phyloP scores from a whole-genome alignment of 2,888 invertebrate genomes.

The Brenthis ino region DNA sequence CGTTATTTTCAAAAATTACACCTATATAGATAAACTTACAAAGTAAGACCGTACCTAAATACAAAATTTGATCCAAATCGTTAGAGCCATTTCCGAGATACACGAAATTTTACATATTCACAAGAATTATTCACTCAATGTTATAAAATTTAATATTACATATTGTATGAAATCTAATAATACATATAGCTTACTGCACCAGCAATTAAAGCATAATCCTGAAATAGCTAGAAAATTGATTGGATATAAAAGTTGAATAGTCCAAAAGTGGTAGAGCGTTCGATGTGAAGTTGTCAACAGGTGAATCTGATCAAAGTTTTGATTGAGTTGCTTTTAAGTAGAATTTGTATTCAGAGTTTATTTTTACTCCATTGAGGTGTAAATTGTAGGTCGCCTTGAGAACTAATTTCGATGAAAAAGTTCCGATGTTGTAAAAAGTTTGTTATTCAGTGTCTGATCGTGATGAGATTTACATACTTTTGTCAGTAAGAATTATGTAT shows the following conservation, averaged over 20 bases:
- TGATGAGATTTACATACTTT: conserved; percentile 9
- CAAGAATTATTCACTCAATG: no score
- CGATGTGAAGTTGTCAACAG: conserved; percentile 45
- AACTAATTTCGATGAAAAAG: conserved; percentile 28
- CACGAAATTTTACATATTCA: no score
- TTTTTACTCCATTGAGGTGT: conserved; percentile 60
- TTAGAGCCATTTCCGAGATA: no score
- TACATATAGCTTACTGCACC: no score
- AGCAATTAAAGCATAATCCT: no score
- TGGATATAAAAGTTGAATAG: conserved; percentile 11
- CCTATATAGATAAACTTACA: no score
- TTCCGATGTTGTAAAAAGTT: conserved; percentile 13
- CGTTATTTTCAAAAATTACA: no score
- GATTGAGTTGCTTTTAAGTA: conserved; percentile 59
- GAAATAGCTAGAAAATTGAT: neutral
- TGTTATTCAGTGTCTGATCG: conserved; percentile 11
- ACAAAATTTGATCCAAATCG: no score
- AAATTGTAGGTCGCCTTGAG: conserved; percentile 58
- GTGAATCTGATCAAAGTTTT: conserved; percentile 53
- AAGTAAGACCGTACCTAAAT: no score
- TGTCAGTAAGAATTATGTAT: neutral
- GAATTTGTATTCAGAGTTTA: conserved; percentile 62
- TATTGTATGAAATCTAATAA: no score
- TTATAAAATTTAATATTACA: no score
- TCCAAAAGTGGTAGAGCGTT: conserved; percentile 18